Conservation (phyloP, 2,113 vertebrate species). For the Gopherus evgoodei region DNA sequence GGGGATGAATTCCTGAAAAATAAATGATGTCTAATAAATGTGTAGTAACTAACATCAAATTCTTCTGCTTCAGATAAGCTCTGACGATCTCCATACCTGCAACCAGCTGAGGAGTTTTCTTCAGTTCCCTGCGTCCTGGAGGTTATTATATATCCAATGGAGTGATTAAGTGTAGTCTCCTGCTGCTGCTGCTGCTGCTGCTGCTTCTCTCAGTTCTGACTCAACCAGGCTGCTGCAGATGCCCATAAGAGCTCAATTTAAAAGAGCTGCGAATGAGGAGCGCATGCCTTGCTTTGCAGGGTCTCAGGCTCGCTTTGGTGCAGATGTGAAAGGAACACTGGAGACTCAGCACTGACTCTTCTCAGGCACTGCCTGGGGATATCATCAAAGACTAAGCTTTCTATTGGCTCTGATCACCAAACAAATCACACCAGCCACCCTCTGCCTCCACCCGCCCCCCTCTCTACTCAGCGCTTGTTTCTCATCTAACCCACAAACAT, state of each 20-base stretch:
- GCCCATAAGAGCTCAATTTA: conserved; percentile 77
- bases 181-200: neutral
- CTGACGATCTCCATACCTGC: conserved; percentile 70
- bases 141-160: neutral
- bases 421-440: conserved; percentile 79
- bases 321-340: conserved; percentile 25
- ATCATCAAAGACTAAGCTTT: conserved; percentile 76
- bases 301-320: conserved; percentile 13
- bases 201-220: neutral
- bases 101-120: neutral
- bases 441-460: conserved; percentile 47
- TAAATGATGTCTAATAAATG: neutral
- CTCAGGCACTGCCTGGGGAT: conserved; percentile 81
- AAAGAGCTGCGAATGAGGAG: neutral
- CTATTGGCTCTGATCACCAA: conserved; percentile 85
- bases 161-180: neutral
- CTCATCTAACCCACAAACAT: conserved; percentile 38
- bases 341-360: conserved; percentile 77
- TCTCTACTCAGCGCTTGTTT: conserved; percentile 35
- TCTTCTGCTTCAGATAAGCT: neutral
- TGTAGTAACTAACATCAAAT: too few relatives aligned
- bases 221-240: conserved; percentile 72
- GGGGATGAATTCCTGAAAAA: neutral
- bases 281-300: conserved; percentile 35
- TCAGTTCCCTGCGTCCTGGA: neutral